A percentile compares a stretch with the other conserved stretches of the same genome.
phyloP scores from a whole-genome alignment of 2,113 vertebrate species.

The Hydropotes inermis region DNA sequence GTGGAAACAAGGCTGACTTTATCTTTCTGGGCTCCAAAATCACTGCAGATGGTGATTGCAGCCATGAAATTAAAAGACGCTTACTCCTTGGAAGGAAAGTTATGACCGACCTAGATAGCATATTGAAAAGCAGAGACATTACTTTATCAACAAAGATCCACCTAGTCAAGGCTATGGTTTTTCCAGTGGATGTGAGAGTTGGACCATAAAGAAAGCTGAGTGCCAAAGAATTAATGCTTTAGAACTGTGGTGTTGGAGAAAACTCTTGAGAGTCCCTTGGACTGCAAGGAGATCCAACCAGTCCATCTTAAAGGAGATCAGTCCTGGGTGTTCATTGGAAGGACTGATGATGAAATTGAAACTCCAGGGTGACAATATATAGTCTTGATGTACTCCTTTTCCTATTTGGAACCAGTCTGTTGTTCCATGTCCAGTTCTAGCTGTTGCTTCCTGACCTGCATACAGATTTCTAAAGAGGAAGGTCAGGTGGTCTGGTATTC shows the following conservation, averaged over 20 bases:
- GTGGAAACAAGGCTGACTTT: no score
- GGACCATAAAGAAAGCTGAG: background rate
- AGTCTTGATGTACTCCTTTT: background rate
- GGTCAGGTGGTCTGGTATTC: background rate
- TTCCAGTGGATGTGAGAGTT: background rate
- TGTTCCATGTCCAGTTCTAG: background rate
- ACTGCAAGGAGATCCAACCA: accelerated
- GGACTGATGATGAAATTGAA: background rate
- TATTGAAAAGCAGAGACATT: no score
- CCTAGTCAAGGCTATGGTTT: no score
- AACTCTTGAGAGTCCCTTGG: background rate
- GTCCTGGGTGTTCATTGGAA: background rate
- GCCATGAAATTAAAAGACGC: no score
- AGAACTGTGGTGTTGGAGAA: background rate
- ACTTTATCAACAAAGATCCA: no score
- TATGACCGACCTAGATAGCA: no score
- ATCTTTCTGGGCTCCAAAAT: no score
- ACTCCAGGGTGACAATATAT: background rate
- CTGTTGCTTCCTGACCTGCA: background rate
- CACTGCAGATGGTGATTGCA: no score
- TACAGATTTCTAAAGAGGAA: background rate
- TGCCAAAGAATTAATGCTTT: background rate
- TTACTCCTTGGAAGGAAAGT: no score
- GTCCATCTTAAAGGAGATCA: background rate
- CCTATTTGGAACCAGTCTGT: background rate